phyloP scores from a whole-genome alignment of 1,140 invertebrate genomes.

The Papilio dardanus region DNA sequence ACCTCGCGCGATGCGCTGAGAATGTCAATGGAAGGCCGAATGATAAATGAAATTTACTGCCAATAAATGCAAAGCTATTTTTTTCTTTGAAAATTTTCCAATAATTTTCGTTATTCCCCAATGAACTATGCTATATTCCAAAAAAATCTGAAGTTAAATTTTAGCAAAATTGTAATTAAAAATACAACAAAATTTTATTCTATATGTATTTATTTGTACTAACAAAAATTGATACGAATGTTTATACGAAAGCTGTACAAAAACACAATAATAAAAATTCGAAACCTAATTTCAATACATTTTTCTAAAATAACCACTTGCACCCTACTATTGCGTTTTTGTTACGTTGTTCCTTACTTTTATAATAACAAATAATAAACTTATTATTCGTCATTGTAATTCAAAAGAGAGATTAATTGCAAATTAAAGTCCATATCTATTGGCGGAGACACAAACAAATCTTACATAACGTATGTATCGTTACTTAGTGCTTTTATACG shows the following conservation, averaged over 20 bases:
- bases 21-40: slow-evolving; percentile 62
- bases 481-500: slow-evolving; percentile 29
- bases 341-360: neutral
- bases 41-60: slow-evolving; percentile 54
- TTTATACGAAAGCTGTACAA: no score
- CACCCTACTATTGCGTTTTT: neutral
- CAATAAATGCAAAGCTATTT: slow-evolving; percentile 38
- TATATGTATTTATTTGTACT: no score
- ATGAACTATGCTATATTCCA: neutral
- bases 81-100: neutral
- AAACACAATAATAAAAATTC: no score
- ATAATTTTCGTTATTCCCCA: neutral
- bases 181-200: no score
- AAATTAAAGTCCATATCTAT: neutral
- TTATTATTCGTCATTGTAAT: neutral
- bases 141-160: neutral
- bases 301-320: no score
- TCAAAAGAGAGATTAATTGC: slow-evolving; percentile 1
- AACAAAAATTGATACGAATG: no score
- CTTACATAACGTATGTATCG: slow-evolving; percentile 28
- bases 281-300: no score
- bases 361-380: no score
- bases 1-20: slow-evolving; percentile 49
- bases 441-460: slow-evolving; percentile 23
- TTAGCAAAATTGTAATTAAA: neutral